phyloP scores from a whole-genome alignment of 2,113 vertebrate genomes.

The Azemiops feae region DNA sequence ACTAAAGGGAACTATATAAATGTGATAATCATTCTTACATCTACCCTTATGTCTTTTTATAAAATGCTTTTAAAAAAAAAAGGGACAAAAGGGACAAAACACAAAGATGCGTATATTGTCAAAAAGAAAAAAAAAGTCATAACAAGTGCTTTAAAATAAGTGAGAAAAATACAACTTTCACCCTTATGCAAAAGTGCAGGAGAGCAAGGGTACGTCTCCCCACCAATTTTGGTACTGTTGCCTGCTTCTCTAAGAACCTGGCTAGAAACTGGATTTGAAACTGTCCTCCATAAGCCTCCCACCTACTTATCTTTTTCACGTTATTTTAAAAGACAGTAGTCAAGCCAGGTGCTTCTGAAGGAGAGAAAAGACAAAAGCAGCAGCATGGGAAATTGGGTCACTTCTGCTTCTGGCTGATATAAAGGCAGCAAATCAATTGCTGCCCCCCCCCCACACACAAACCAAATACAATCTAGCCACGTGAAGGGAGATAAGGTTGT shows the following conservation, averaged over 20 bases:
- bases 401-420: slow-evolving; percentile 6
- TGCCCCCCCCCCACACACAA: accelerated
- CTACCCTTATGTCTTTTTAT: neutral
- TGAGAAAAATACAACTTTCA: neutral
- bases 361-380: neutral
- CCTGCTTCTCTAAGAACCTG: neutral
- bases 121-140: neutral
- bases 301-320: accelerated
- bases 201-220: too few species aligned
- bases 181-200: neutral
- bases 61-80: neutral
- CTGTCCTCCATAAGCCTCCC: neutral
- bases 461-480: neutral
- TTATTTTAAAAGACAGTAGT: neutral
- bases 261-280: neutral
- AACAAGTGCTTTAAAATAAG: neutral
- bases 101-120: neutral
- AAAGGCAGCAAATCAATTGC: neutral
- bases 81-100: too few species aligned
- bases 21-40: neutral
- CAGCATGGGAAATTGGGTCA: neutral
- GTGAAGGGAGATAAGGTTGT: neutral
- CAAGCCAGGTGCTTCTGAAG: neutral
- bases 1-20: neutral
- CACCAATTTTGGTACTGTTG: neutral